Percentiles rank a stretch among this genome's conserved stretches.
Evolutionary conservation across 2,113 vertebrate genomes (phyloP).

Genomic region (Heterocephalus glaber): DNA sequence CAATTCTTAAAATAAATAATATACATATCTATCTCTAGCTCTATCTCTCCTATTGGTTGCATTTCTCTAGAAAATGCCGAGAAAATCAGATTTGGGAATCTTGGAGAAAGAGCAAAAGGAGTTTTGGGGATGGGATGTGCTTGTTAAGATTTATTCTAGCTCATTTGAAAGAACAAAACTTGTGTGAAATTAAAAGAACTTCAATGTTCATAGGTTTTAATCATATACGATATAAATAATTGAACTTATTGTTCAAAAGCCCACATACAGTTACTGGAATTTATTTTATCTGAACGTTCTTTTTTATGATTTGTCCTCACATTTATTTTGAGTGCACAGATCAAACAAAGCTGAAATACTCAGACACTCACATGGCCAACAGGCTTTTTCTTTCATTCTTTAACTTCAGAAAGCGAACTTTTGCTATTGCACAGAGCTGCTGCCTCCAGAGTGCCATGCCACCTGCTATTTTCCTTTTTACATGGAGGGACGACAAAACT

Average conservation of each 20-base stretch:
- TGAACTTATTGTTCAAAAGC: not conserved
- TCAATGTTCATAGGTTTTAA: not conserved
- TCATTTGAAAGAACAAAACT: not conserved
- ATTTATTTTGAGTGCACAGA: not conserved
- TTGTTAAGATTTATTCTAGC: not conserved
- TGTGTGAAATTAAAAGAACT: not conserved
- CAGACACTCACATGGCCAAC: constrained; percentile 74
- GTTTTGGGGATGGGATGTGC: not conserved
- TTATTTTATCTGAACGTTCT: not conserved
- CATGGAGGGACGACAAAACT: constrained; percentile 78
- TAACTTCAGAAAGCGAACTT: constrained; percentile 91
- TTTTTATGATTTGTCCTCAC: not conserved
- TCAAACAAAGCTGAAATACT: not conserved
- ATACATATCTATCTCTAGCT: not conserved
- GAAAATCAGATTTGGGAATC: not conserved
- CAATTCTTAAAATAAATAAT: not conserved
- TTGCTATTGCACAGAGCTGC: constrained; percentile 90
- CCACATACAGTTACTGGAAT: not conserved
- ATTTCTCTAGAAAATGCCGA: not conserved
- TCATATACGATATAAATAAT: not conserved
- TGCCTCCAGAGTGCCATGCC: constrained; percentile 92
- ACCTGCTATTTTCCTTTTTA: constrained; percentile 52
- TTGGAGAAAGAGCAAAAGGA: not conserved
- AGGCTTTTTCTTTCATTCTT: constrained; percentile 88
- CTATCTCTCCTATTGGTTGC: not conserved